Base-by-base conservation (phyloP, 2,888 invertebrate species). In the Folsomia manolachei region DNA sequence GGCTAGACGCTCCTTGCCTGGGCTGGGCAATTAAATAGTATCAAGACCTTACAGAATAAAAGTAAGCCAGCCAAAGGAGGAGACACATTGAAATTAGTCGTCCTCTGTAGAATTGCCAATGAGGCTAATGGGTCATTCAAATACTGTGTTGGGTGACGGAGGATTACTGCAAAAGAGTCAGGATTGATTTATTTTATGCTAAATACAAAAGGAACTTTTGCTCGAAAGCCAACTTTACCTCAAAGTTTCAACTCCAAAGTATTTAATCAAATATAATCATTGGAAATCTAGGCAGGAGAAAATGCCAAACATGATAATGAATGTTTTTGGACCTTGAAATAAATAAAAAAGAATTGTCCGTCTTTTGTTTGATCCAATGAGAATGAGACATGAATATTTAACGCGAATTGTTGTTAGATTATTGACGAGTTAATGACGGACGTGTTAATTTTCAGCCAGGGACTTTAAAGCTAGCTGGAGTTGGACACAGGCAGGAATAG, bases 121-220 rank as follows among this genome's bases (percentile, higher is more conserved):
- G 56, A 56, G 56, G 56, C 56, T n/a, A 56, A 18, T 56, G 56
- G 56, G 56, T 56, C 56, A 56, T 56, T 4, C 39, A 39, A 39
- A 39, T 39, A 39, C 7, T 14, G 39, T 39, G 39, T 39, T 4
- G 39, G 39, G 7, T 39, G n/a, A n/a, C n/a, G n/a, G n/a, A n/a
- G n/a, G n/a, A n/a, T n/a, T n/a, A n/a, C n/a, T n/a, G n/a, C n/a
- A n/a, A 4, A 39, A 39, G 39, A 39, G 39, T 14, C 39, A 39
- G 39, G 14, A 39, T 14, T 14, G 39, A 39, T 39, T 39, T 14
- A 39, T 39, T 39, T 4, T 14, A 4, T 14, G 14, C 39, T 39
- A 14, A 39, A 39, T n/a, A n/a, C n/a, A n/a, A n/a, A n/a, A n/a
- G n/a, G n/a, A n/a, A n/a, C n/a, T 39, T 39, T 39, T 39, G 39